Evolutionary conservation across 1,140 invertebrate genomes (phyloP).

Genomic region (Dreissena polymorpha): DNA sequence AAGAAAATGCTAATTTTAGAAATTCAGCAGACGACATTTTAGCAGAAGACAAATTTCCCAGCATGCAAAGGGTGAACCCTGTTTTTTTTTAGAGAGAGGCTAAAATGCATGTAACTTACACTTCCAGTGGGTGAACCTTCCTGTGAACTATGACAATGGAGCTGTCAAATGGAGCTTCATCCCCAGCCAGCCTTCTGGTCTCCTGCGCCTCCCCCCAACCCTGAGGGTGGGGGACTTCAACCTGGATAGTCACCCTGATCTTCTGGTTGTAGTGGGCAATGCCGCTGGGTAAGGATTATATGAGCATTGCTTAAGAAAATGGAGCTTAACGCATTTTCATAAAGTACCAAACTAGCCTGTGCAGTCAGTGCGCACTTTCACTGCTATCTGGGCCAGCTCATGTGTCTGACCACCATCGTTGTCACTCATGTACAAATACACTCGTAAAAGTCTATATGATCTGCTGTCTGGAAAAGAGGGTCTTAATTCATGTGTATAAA

Average conservation of each 20-base stretch:
- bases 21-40: no score
- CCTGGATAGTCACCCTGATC: slow-evolving; percentile 97
- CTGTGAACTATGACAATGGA: slow-evolving; percentile 57
- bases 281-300: slow-evolving; percentile 59
- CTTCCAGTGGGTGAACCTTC: slow-evolving; percentile 65
- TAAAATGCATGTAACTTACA: no score
- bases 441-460: no score
- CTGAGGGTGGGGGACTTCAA: slow-evolving; percentile 95
- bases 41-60: no score
- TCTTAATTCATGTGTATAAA: no score
- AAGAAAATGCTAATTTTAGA: no score
- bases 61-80: no score
- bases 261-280: slow-evolving; percentile 87
- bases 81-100: no score
- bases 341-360: no score
- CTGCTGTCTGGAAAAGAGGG: no score
- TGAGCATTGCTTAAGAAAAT: background rate
- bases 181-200: slow-evolving; percentile 37
- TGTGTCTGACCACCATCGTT: slow-evolving; percentile 98
- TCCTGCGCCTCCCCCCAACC: slow-evolving; percentile 61
- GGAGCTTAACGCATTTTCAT: background rate
- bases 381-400: slow-evolving; percentile 96
- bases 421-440: no score
- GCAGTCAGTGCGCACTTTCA: slow-evolving; percentile 85
- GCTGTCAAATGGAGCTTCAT: slow-evolving; percentile 63